These are phyloP conservation scores for Himalopsyche japonica DNA, from an alignment of 2,888 invertebrate species.

Conservation along the genomic window DNA sequence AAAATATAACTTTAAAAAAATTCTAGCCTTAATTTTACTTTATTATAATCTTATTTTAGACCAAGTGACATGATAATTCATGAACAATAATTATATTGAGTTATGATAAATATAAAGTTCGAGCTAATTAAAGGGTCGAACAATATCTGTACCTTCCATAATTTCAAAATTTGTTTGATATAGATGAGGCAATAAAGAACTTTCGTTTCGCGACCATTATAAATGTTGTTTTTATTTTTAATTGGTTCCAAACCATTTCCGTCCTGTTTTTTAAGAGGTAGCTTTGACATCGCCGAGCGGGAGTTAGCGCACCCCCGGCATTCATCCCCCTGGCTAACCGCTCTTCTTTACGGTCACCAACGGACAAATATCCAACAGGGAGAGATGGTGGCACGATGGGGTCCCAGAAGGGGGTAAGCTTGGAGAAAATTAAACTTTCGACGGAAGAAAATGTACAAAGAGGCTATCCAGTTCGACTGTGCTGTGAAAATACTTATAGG, in stretches of 20 bases:
- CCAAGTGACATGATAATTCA: no score
- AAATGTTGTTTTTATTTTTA: not conserved
- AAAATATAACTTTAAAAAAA: no score
- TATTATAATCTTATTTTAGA: no score
- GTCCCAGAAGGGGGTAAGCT: not conserved
- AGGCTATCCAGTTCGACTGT: not conserved
- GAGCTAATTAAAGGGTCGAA: no score
- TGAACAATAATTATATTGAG: no score
- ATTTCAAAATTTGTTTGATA: no score
- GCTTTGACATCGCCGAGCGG: not conserved
- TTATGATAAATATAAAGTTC: no score
- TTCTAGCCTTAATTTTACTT: no score
- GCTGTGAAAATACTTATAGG: not conserved
- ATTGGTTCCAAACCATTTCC: not conserved
- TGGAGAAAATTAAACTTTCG: conserved; percentile 33
- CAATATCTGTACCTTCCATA: no score
- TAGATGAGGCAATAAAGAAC: no score
- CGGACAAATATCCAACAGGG: conserved; percentile 19
- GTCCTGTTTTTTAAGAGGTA: not conserved
- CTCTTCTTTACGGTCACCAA: conserved; percentile 15
- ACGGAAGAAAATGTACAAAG: conserved; percentile 2
- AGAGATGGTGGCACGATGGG: not conserved
- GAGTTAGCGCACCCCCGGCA: not conserved
- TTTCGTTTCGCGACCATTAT: no score
- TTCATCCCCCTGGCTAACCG: conserved; percentile 25